These are phyloP conservation scores for Cynocephalus volans DNA, from an alignment of 2,113 vertebrate genomes.

Conservation along the genomic window DNA sequence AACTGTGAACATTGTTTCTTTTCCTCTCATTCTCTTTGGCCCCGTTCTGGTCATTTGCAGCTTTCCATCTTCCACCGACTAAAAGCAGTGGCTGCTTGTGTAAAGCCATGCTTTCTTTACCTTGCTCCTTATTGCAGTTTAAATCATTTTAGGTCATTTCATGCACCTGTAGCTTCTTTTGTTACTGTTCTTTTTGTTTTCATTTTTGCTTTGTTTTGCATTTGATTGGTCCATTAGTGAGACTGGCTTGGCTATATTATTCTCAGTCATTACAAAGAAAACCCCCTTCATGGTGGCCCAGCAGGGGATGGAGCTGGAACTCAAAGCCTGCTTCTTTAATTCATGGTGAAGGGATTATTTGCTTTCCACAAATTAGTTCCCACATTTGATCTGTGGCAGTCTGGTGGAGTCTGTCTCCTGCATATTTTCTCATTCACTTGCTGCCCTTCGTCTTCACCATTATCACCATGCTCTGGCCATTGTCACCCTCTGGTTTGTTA, in stretches of 20 bases:
- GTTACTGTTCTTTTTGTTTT: neutral
- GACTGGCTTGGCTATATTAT: neutral
- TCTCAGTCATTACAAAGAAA: neutral
- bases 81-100: neutral
- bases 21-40: neutral
- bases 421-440: neutral
- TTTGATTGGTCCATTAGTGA: neutral
- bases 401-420: neutral
- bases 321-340: no score
- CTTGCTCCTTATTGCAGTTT: neutral
- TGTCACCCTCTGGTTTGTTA: neutral
- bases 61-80: neutral
- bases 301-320: no score
- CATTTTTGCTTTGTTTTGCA: neutral
- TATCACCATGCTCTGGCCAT: no score
- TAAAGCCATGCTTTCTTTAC: neutral
- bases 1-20: accelerated
- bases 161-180: neutral
- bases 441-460: neutral
- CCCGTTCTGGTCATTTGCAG: neutral
- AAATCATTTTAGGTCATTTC: neutral
- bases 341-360: no score
- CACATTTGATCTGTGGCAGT: neutral
- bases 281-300: no score
- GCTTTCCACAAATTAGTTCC: no score